Evolutionary conservation across 2,113 vertebrate species (phyloP), one percentile per base, ranked within the genome.

Genomic region (Hippotragus niger): DNA sequence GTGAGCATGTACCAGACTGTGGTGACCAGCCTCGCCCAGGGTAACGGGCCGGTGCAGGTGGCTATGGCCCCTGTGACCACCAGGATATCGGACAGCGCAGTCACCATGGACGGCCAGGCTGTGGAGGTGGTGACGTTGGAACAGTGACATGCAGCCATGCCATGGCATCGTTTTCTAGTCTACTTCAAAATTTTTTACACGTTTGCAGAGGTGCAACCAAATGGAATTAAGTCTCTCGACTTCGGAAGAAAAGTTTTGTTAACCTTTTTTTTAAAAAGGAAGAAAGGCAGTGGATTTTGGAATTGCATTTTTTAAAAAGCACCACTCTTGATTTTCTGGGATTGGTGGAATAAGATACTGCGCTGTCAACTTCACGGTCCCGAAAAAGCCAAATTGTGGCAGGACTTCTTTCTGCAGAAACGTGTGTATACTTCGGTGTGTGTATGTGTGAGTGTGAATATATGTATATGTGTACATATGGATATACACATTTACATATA

Each of bases 1-100:
- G 99, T 99, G 95, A 99, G 99, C 99, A 99, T 99, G 99, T 99
- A 99, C 99, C 99, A 99, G 99, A 99, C 99, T 0, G 99, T 99
- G 94, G 99, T 99, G 89, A 99, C 99, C 98, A 99, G 99, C 99
- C 99, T 99, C 47, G 99, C 99, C 36, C 99, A 99, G 71, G 99
- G 99, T 64, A 99, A 99, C n/a, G 99, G 99, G 62, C 99, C 99
- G 0, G 99, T 99, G 84, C 99, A 99, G 98, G 99, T 99, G 31
- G 99, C 99, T 23, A 99, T 99, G 99, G 99, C 99, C 0, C 99
- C 99, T 1, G 99, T 99, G 8, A 98, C 99, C 90, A 99, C 99
- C 0, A 98, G 99, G 97, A 99, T 99, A 98, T 99, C 99, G 5
- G 99, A 99, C 99, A 99, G 99, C 4, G 94, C 99, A 0, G 99